A percentile compares a stretch with the other conserved stretches of the same genome.
Conservation (phyloP, 2,888 invertebrate species). For the Metallyticus violacea region DNA sequence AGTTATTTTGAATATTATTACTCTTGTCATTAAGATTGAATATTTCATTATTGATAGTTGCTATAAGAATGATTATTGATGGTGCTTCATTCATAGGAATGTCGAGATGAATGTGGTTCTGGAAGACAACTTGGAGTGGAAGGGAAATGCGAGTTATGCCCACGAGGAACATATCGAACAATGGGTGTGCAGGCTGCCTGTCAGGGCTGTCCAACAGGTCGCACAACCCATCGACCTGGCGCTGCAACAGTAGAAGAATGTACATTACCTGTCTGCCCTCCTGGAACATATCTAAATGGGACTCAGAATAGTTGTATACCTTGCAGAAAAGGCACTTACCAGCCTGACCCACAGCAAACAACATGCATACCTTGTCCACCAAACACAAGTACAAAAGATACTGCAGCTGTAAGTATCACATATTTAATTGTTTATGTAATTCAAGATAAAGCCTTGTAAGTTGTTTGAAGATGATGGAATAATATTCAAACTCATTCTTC, state of each 20-base stretch:
- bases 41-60: neutral
- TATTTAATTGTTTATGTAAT: neutral
- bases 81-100: conserved; percentile 55
- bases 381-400: conserved; percentile 82
- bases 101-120: conserved; percentile 84
- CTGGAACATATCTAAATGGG: conserved; percentile 81
- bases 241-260: conserved; percentile 86
- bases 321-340: conserved; percentile 89
- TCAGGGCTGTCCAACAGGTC: conserved; percentile 80
- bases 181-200: conserved; percentile 89
- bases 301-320: conserved; percentile 81
- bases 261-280: conserved; percentile 82
- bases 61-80: neutral
- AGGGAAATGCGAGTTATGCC: conserved; percentile 90
- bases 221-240: conserved; percentile 84
- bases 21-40: neutral
- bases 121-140: conserved; percentile 83
- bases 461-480: no score
- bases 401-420: conserved; percentile 68
- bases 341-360: conserved; percentile 84
- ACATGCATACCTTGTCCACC: conserved; percentile 83
- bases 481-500: no score
- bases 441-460: neutral
- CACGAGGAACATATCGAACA: conserved; percentile 80
- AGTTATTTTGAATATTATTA: no score